Conservation (phyloP, 2,113 vertebrate species). For the Octodon degus region DNA sequence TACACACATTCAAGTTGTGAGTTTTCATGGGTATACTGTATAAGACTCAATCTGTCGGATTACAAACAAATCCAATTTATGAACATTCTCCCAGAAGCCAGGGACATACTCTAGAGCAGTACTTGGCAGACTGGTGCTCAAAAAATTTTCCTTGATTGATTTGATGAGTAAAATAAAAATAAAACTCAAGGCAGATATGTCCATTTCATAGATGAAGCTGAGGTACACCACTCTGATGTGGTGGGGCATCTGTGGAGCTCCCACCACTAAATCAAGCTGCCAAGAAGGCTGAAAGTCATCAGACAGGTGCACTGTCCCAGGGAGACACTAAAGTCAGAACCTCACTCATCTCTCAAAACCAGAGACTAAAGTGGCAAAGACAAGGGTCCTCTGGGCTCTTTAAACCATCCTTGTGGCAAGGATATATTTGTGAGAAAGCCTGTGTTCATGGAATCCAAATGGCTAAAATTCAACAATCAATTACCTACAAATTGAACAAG, state of each 20-base stretch:
- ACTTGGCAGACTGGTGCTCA: background rate
- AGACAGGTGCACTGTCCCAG: background rate
- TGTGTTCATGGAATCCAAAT: background rate
- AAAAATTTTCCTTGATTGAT: conserved; percentile 24
- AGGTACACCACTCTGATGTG: background rate
- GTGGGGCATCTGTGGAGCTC: background rate
- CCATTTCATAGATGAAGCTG: background rate
- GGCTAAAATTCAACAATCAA: conserved; percentile 3
- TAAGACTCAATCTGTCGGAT: background rate
- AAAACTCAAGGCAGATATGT: background rate
- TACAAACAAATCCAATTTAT: background rate
- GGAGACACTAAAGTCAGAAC: background rate
- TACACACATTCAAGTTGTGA: background rate
- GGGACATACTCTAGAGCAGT: background rate
- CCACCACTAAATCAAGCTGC: background rate
- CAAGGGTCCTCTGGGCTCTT: background rate
- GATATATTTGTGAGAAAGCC: background rate
- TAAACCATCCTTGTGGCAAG: background rate
- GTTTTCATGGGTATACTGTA: background rate
- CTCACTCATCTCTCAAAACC: background rate
- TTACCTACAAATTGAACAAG: background rate
- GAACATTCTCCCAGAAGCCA: background rate
- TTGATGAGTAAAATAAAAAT: background rate
- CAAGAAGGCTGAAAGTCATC: background rate
- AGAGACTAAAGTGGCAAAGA: background rate